A percentile compares a stretch with the other conserved stretches of the same genome.
Evolutionary conservation across 2,888 invertebrate genomes (phyloP).

Genomic region (Agriotes lineatus): DNA sequence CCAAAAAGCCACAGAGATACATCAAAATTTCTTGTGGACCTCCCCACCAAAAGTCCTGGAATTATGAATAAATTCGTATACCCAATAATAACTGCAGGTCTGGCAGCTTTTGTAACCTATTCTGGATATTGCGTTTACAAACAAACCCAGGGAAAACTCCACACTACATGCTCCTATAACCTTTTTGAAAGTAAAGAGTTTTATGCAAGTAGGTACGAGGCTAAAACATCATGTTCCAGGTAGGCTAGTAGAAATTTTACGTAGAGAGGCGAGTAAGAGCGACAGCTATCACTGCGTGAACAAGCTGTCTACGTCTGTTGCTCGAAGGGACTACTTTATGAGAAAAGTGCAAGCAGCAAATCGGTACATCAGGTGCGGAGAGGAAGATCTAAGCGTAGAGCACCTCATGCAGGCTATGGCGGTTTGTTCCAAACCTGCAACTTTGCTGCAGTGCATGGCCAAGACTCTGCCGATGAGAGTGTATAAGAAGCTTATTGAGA

Average conservation of each 20-base stretch:
- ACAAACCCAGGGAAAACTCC: slow-evolving; percentile 13
- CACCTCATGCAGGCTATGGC: slow-evolving; percentile 37
- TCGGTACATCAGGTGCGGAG: slow-evolving; percentile 18
- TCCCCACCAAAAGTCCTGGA: background rate
- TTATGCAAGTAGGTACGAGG: background rate
- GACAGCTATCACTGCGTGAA: slow-evolving; percentile 2
- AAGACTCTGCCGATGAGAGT: slow-evolving; percentile 26
- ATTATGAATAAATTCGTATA: slow-evolving; percentile 33
- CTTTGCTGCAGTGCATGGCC: slow-evolving; percentile 36
- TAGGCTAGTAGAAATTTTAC: slow-evolving; percentile 35
- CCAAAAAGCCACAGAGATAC: background rate
- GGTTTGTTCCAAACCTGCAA: slow-evolving; percentile 33
- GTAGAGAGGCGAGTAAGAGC: slow-evolving; percentile 25
- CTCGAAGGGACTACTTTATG: slow-evolving; percentile 36
- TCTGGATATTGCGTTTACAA: slow-evolving; percentile 40
- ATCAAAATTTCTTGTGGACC: slow-evolving; percentile 36
- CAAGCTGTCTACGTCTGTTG: slow-evolving; percentile 18
- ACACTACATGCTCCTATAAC: slow-evolving; percentile 23
- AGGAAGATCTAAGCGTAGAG: slow-evolving; percentile 22
- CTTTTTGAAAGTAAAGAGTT: slow-evolving; percentile 38
- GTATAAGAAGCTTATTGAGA: slow-evolving; percentile 31
- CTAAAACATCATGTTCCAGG: slow-evolving; percentile 11
- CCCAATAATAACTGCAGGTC: slow-evolving; percentile 21
- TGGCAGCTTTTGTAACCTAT: slow-evolving; percentile 37
- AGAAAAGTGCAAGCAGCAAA: slow-evolving; percentile 33